Evolutionary conservation across 2,113 vertebrate genomes (phyloP).

Genomic region (Crypturellus undulatus): DNA sequence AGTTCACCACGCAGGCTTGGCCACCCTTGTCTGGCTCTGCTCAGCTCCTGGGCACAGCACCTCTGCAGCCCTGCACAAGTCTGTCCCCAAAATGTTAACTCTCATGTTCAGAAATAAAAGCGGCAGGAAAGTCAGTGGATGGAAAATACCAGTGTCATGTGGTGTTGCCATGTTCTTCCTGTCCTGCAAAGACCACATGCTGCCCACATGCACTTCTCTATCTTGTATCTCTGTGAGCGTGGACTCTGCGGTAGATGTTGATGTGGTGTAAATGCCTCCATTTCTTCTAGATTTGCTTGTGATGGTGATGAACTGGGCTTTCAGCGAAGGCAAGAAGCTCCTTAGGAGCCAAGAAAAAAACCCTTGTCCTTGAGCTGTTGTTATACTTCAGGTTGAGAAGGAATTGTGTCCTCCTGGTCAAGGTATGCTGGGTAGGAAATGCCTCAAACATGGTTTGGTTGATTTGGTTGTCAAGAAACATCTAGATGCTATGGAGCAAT

Average conservation of each 20-base stretch:
- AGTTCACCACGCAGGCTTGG: not conserved
- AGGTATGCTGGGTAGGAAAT: not conserved
- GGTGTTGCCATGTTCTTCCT: not conserved
- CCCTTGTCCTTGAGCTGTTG: not conserved
- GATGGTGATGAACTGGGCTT: not conserved
- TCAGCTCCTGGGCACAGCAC: not conserved
- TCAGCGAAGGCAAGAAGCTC: not conserved
- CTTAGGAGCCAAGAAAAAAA: not conserved
- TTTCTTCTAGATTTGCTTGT: not conserved
- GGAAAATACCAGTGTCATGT: not conserved
- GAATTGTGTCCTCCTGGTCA: not conserved
- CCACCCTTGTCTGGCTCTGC: not conserved
- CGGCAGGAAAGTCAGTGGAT: accelerated
- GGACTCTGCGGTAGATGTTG: not conserved
- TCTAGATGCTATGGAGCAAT: not conserved
- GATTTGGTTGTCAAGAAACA: not conserved
- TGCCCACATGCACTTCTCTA: accelerated
- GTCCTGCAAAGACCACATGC: accelerated
- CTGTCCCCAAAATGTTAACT: not conserved
- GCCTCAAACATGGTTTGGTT: not conserved
- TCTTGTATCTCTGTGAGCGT: not conserved
- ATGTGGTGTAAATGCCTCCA: not conserved
- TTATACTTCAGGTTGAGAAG: not conserved
- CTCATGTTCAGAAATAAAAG: not conserved
- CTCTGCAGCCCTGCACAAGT: not conserved